Base-by-base conservation (phyloP, 2,113 vertebrate species). In the Plectropomus leopardus region DNA sequence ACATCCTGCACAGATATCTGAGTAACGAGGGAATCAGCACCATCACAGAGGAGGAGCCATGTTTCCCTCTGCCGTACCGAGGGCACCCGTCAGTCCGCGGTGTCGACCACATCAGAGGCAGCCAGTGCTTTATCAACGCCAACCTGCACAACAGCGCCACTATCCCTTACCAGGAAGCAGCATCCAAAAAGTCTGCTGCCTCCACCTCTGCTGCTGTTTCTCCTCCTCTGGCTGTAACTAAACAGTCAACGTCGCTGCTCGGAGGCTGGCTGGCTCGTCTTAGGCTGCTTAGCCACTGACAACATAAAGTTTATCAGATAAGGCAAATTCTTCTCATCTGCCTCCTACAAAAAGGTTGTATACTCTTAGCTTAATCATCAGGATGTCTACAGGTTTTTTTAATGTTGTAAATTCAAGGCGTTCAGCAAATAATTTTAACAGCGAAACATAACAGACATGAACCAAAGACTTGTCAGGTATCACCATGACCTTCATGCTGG, bases 21-120 rank as follows among this genome's bases (percentile, higher is more conserved):
- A 99, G 98, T 64, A 98, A 97, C 1, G 98, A 99, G 75, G 94
- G 96, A n/a, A 98, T 99, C 89, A 88, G 96, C 14, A 90, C 95
- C 15, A 97, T 98, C 85, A 80, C 93, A 0, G 98, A 99, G 91
- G 98, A 99, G 88, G 96, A 85, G 68, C 50, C 95, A 0, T 84
- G 94, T 2, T 83, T 78, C 3, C 92, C 92, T 0, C 92, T 95
- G 40, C 95, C 97, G 54, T 95, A 95, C 83, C 42, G 85, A 0
- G 83, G 93, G 0, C 93, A 95, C 80, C 96, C 96, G 1, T 90
- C 97, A 9, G 88, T 94, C 67, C 96, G 97, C 0, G 97, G 97
- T 0, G 94, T 96, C 0, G 98, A 99, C 94, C 97, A 97, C 92
- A 96, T 99, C 92, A 90, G 97, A 2, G 96, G 96, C 53, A 97